Percentiles rank a stretch among this genome's conserved stretches.
Evolutionary conservation across 2,797 vertebrate species (phyloP).

Genomic region (Hypotaenidia philippensis): DNA sequence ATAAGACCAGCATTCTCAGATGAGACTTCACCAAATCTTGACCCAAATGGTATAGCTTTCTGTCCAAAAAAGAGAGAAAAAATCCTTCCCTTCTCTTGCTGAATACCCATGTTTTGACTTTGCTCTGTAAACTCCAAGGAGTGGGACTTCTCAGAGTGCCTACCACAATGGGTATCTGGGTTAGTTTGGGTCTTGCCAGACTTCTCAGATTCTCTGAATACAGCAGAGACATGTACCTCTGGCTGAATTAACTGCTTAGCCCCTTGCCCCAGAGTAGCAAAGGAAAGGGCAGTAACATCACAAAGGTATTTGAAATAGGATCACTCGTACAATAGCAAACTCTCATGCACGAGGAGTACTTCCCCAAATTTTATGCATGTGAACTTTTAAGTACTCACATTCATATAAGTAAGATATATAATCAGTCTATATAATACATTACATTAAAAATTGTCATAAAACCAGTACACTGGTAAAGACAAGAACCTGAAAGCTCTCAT

Average conservation of each 20-base stretch:
- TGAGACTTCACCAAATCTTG: background rate
- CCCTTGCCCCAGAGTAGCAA: background rate
- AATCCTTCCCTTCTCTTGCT: background rate
- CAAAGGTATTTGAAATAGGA: background rate
- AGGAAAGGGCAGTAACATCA: background rate
- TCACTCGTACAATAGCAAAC: background rate
- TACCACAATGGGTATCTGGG: background rate
- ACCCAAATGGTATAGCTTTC: background rate
- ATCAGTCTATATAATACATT: background rate
- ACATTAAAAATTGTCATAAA: background rate
- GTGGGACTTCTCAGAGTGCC: background rate
- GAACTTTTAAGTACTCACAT: background rate
- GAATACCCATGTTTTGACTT: background rate
- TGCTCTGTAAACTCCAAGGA: background rate
- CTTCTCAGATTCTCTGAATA: background rate
- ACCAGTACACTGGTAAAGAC: background rate
- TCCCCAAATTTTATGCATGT: background rate
- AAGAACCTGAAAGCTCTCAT: background rate
- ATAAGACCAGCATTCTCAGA: background rate
- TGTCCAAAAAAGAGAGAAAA: background rate
- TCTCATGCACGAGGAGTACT: background rate
- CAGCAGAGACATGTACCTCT: background rate
- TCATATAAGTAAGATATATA: background rate
- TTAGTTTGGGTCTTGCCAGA: background rate
- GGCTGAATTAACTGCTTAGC: background rate